A percentile compares a stretch with the other conserved stretches of the same genome.
Evolutionary conservation across 2,888 invertebrate species (phyloP).

Genomic region (Enchytraeus crypticus): DNA sequence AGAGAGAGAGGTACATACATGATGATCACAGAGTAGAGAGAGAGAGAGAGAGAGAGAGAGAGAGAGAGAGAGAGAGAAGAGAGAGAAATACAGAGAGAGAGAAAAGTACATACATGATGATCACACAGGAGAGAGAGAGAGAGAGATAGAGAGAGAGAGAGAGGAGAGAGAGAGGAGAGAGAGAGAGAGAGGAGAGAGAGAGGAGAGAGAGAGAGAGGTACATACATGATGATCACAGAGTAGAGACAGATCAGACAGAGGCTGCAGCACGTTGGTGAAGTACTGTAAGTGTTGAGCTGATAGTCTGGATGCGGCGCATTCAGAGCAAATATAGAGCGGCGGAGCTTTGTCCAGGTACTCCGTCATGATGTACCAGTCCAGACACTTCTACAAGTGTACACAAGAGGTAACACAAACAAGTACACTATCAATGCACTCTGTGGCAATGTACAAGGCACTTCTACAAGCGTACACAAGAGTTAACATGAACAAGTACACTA

Average conservation of each 20-base stretch:
- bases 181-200: no score
- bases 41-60: not conserved
- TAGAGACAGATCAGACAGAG: conserved; percentile 88
- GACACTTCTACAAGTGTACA: conserved; percentile 63
- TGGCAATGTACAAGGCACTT: no score
- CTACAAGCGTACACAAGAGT: no score
- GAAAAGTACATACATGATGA: no score
- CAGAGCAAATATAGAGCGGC: conserved; percentile 87
- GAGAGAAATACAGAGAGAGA: no score
- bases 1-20: not conserved
- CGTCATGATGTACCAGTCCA: conserved; percentile 43
- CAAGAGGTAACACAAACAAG: no score
- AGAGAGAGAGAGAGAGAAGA: not conserved
- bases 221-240: conserved; percentile 79
- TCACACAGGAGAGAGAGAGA: not conserved
- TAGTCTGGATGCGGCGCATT: conserved; percentile 66
- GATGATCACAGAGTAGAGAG: not conserved
- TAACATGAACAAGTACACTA: no score
- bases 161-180: no score
- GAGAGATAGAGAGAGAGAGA: not conserved
- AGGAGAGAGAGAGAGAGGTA: no score
- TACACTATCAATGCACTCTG: no score
- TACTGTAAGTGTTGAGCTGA: conserved; percentile 56
- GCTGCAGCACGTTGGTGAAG: conserved; percentile 57
- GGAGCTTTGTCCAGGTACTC: conserved; percentile 61